Conservation (phyloP, 2,113 vertebrate genomes). For the Hydropotes inermis region DNA sequence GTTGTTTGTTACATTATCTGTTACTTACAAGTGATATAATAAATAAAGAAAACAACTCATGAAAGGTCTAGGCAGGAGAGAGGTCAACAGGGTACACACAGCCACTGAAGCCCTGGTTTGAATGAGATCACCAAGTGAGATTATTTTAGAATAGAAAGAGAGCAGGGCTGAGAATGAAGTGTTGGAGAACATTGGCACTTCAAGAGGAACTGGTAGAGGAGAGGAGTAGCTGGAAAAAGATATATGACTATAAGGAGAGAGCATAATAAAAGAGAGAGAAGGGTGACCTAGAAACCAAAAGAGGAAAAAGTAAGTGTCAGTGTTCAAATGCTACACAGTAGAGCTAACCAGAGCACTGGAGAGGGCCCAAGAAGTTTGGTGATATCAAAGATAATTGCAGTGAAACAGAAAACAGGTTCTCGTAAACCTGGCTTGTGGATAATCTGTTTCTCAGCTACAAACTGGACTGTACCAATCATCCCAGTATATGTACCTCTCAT, state of each 20-base stretch:
- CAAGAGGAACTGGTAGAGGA: background rate
- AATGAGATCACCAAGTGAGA: background rate
- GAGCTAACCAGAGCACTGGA: background rate
- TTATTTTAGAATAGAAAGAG: background rate
- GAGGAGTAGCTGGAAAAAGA: background rate
- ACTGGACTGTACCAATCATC: background rate
- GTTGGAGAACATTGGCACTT: accelerated
- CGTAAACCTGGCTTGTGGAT: background rate
- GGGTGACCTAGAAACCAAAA: background rate
- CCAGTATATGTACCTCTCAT: background rate
- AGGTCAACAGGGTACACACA: background rate
- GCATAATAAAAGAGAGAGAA: background rate
- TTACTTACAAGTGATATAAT: background rate
- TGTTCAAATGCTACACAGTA: background rate
- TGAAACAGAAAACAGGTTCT: background rate
- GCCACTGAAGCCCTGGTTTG: background rate
- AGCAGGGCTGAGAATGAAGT: background rate
- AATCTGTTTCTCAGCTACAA: background rate
- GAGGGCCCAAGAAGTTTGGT: background rate
- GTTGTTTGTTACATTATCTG: background rate
- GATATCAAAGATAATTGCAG: background rate
- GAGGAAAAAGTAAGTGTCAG: background rate
- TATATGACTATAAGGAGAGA: background rate
- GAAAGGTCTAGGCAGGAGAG: background rate
- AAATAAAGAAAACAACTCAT: background rate